These are phyloP conservation scores for Megalonaias nervosa DNA, from an alignment of 1,140 invertebrate species.

Conservation along the genomic window DNA sequence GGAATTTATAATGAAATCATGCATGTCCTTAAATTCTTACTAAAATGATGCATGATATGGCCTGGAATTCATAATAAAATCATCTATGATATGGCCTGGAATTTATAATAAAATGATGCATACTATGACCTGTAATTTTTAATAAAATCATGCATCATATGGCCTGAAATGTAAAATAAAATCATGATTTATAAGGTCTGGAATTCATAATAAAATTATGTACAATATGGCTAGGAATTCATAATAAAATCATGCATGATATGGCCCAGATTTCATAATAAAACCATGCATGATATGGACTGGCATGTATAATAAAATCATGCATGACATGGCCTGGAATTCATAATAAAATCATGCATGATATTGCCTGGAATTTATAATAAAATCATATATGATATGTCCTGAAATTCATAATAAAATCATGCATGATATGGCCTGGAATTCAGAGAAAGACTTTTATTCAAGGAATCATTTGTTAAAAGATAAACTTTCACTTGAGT, in stretches of 20 bases:
- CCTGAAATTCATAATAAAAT: constrained; percentile 34
- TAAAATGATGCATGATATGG: not conserved
- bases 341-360: not conserved
- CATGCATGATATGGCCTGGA: not conserved
- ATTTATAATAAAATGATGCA: not conserved
- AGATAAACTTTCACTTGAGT: too few species aligned
- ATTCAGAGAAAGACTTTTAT: not conserved
- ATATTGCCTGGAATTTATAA: not conserved
- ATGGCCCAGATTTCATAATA: not conserved
- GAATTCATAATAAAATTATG: not conserved
- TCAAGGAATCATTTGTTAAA: not conserved
- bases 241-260: not conserved
- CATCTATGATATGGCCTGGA: not conserved
- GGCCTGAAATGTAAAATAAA: not conserved
- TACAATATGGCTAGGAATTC: not conserved
- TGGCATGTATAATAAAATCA: not conserved
- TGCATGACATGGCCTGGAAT: not conserved
- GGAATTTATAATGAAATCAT: not conserved
- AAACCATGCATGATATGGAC: not conserved
- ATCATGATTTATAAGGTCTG: not conserved
- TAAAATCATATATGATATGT: too few species aligned
- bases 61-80: not conserved
- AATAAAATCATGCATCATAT: not conserved
- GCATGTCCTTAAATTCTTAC: not conserved
- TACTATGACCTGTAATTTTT: not conserved